phyloP scores from a whole-genome alignment of 2,797 vertebrate species.

The Percopsis omiscomaycus region DNA sequence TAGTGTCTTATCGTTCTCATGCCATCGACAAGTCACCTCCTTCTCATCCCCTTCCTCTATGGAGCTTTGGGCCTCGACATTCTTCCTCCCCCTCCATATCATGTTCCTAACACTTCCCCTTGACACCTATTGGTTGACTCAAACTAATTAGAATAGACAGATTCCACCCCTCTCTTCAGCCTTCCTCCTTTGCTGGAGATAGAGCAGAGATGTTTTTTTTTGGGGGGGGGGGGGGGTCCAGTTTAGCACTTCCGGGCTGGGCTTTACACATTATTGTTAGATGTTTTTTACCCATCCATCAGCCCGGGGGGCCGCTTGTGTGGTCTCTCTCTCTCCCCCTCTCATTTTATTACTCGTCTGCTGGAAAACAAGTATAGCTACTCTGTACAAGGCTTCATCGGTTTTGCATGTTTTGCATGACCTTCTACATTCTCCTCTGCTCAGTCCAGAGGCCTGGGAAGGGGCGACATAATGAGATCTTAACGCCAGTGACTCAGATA shows the following conservation, averaged over 20 bases:
- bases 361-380: background rate
- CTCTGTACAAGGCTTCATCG: background rate
- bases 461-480: constrained; percentile 40
- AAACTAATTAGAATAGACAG: background rate
- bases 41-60: background rate
- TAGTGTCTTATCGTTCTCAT: no score
- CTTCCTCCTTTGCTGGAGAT: no score
- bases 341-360: background rate
- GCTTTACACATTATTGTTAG: constrained; percentile 11
- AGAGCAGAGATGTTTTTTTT: no score
- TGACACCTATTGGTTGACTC: no score
- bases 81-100: constrained; percentile 6
- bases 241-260: constrained; percentile 22
- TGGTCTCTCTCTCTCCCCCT: constrained; percentile 1
- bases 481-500: constrained; percentile 41
- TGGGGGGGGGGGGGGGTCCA: constrained; percentile 9
- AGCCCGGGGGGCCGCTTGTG: background rate
- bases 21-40: background rate
- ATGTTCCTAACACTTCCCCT: no score
- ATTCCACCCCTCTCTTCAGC: background rate
- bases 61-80: no score
- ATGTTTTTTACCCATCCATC: constrained; percentile 24
- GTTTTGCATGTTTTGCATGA: constrained; percentile 7
- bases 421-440: constrained; percentile 23
- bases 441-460: constrained; percentile 35